phyloP scores from a whole-genome alignment of 2,113 vertebrate species.

The Xenus cinereus region DNA sequence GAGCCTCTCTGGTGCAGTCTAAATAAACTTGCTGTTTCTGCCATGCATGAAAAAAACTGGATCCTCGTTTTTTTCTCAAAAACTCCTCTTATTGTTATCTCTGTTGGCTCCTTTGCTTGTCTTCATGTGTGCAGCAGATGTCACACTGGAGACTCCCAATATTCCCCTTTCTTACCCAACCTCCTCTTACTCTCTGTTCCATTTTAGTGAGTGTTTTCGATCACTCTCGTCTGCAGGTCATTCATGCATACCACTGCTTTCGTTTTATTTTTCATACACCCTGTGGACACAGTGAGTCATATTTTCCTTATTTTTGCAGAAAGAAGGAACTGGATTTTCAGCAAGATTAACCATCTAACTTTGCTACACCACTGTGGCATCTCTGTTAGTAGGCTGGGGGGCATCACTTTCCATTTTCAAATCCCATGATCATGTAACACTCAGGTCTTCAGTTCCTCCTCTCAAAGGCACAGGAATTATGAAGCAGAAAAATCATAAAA shows the following conservation, averaged over 20 bases:
- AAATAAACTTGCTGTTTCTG: background rate
- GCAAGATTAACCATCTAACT: background rate
- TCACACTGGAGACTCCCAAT: background rate
- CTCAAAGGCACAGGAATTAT: background rate
- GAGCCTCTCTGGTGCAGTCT: background rate
- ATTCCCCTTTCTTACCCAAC: background rate
- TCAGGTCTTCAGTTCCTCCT: background rate
- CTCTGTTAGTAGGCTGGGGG: background rate
- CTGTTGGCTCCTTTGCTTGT: background rate
- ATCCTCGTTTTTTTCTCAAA: background rate
- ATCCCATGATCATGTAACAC: background rate
- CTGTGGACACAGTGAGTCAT: constrained; percentile 5
- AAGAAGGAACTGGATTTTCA: background rate
- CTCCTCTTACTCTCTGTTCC: background rate
- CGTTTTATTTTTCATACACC: background rate
- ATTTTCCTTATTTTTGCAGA: constrained; percentile 17
- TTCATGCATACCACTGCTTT: background rate
- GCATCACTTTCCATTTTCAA: background rate
- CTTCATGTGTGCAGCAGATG: background rate
- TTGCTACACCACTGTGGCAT: background rate
- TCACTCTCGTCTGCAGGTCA: background rate
- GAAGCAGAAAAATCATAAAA: too few relatives aligned
- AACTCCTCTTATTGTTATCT: background rate
- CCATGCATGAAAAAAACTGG: background rate
- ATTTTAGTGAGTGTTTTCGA: background rate